phyloP scores from a whole-genome alignment of 2,888 invertebrate species.

The Ectemnius continuus region DNA sequence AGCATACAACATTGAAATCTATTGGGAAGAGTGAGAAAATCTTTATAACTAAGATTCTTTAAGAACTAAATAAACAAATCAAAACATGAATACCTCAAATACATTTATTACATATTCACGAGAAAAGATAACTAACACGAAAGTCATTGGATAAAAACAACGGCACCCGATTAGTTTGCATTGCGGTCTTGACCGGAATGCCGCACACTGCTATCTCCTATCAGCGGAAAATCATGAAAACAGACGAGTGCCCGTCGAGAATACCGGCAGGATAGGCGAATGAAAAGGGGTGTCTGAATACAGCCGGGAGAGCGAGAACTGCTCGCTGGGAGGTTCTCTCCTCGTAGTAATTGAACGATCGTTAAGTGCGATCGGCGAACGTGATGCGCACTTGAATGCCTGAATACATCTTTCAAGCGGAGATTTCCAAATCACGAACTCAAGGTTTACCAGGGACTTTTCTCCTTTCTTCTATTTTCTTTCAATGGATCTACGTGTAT shows the following conservation, averaged over 20 bases:
- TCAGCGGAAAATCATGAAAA: conserved; percentile 23
- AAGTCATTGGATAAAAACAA: conserved; percentile 50
- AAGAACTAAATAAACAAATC: too few species aligned
- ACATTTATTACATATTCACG: too few species aligned
- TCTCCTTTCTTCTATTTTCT: too few species aligned
- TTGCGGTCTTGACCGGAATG: conserved; percentile 53
- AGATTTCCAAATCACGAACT: conserved; percentile 2
- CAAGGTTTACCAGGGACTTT: not conserved
- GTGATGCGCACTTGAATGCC: conserved; percentile 9
- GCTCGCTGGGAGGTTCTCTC: not conserved
- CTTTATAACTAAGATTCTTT: too few species aligned
- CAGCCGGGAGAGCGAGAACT: not conserved
- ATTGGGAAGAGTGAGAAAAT: too few species aligned
- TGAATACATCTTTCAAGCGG: conserved; percentile 7
- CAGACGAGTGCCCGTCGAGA: not conserved
- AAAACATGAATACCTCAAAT: too few species aligned
- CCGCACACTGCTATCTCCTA: conserved; percentile 4
- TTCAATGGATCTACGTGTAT: too few species aligned
- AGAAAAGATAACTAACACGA: not conserved
- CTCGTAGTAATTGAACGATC: conserved; percentile 9
- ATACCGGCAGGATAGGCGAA: conserved; percentile 10
- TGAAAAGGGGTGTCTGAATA: not conserved
- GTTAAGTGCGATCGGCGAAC: conserved; percentile 8
- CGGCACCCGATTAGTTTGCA: conserved; percentile 67
- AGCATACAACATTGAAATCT: too few species aligned